Percentiles rank a stretch among this genome's conserved stretches.
These are phyloP conservation scores for Carduelis carduelis DNA, from an alignment of 2,797 vertebrate genomes.

Conservation along the genomic window DNA sequence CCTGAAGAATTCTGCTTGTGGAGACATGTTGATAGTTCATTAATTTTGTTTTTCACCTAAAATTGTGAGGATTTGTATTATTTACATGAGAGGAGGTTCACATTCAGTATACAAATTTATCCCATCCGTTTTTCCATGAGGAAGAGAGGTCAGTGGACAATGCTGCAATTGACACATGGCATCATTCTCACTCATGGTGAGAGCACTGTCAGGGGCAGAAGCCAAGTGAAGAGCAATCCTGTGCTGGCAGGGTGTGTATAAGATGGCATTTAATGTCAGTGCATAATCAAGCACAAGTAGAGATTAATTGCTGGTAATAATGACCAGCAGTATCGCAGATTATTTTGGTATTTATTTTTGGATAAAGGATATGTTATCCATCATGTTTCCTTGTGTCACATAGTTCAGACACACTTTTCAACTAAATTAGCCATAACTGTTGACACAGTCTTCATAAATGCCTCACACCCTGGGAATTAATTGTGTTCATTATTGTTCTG, in stretches of 20 bases:
- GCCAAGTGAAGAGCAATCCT: neutral
- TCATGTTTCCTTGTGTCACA: neutral
- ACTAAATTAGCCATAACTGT: neutral
- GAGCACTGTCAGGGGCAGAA: neutral
- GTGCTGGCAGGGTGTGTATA: neutral
- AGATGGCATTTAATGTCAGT: neutral
- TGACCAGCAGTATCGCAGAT: neutral
- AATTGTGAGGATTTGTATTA: neutral
- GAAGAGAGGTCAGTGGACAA: neutral
- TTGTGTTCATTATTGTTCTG: neutral
- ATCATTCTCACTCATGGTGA: rapidly evolving
- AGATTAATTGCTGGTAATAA: neutral
- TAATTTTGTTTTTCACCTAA: neutral
- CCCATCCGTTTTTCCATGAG: neutral
- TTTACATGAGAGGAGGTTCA: neutral
- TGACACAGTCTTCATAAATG: neutral
- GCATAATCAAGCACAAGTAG: neutral
- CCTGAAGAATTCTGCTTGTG: neutral
- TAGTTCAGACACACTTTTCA: neutral
- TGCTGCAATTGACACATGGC: neutral
- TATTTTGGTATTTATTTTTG: neutral
- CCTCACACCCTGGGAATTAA: neutral
- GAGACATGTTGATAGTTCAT: rapidly evolving
- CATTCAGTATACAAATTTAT: neutral
- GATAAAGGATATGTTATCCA: neutral